phyloP scores from a whole-genome alignment of 2,888 invertebrate species.

The Torymus texanus region DNA sequence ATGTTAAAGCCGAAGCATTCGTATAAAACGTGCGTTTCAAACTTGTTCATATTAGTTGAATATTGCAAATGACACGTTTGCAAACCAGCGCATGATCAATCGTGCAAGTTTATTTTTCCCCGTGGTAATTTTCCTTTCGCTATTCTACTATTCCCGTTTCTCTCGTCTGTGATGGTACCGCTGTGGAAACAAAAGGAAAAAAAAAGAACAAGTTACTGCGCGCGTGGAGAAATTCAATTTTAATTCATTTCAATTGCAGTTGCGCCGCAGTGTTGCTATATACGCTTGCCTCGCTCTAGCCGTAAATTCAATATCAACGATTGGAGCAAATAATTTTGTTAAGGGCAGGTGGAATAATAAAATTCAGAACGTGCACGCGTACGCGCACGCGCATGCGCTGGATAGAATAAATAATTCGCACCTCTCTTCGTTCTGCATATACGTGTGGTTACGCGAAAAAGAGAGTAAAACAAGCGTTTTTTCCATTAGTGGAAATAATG shows the following conservation, averaged over 20 bases:
- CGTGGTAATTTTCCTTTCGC: neutral
- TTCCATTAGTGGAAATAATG: constrained; percentile 27
- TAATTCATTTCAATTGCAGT: constrained; percentile 39
- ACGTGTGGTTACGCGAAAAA: neutral
- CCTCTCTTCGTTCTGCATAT: neutral
- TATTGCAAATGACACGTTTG: too few species aligned
- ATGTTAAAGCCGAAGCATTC: too few species aligned
- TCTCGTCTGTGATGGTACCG: neutral
- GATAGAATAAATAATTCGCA: constrained; percentile 31
- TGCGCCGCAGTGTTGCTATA: neutral
- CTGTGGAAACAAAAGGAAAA: neutral
- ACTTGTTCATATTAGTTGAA: too few species aligned
- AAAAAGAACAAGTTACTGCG: neutral
- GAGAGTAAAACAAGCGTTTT: constrained; percentile 21
- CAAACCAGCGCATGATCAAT: constrained; percentile 20
- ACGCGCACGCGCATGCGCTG: neutral
- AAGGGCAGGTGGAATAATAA: constrained; percentile 28
- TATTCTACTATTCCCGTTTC: neutral
- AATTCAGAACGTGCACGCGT: neutral
- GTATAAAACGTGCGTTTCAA: too few species aligned
- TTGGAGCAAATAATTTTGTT: constrained; percentile 42
- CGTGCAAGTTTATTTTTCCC: neutral
- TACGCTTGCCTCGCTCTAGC: neutral
- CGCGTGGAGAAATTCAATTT: constrained; percentile 21
- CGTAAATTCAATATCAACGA: constrained; percentile 39